A percentile compares a stretch with the other conserved stretches of the same genome.
Evolutionary conservation across 2,797 vertebrate genomes (phyloP).

Genomic region (Nasua narica): DNA sequence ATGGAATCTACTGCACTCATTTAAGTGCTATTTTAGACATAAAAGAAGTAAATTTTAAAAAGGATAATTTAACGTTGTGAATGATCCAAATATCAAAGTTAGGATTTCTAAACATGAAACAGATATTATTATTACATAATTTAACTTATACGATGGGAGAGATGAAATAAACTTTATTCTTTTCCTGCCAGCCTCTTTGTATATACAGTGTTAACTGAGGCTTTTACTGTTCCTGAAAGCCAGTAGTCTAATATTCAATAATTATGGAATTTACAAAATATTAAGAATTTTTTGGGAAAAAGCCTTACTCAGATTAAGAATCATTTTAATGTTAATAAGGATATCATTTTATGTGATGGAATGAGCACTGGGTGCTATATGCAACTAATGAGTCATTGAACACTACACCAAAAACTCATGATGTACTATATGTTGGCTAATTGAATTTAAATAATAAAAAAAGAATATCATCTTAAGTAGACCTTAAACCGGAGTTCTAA

Average conservation of each 20-base stretch:
- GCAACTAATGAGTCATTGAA: no score
- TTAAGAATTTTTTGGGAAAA: not conserved
- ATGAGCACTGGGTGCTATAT: no score
- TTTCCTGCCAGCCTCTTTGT: not conserved
- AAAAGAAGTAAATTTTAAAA: slow-evolving; percentile 10
- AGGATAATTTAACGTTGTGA: not conserved
- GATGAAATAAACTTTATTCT: not conserved
- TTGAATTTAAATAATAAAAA: no score
- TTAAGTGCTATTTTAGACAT: not conserved
- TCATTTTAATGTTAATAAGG: not conserved
- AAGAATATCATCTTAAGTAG: not conserved
- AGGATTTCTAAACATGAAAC: not conserved
- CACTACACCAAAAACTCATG: no score
- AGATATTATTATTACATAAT: not conserved
- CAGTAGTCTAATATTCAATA: not conserved
- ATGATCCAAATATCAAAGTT: not conserved
- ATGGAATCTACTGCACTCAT: not conserved
- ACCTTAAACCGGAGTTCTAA: not conserved
- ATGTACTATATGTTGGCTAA: no score
- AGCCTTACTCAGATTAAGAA: not conserved
- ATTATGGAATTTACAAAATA: not conserved
- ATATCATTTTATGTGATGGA: not conserved
- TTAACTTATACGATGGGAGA: not conserved
- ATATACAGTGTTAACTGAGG: not conserved
- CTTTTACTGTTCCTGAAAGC: not conserved